Evolutionary conservation across 2,797 vertebrate genomes (phyloP).

Genomic region (Neomorphus geoffroyi): DNA sequence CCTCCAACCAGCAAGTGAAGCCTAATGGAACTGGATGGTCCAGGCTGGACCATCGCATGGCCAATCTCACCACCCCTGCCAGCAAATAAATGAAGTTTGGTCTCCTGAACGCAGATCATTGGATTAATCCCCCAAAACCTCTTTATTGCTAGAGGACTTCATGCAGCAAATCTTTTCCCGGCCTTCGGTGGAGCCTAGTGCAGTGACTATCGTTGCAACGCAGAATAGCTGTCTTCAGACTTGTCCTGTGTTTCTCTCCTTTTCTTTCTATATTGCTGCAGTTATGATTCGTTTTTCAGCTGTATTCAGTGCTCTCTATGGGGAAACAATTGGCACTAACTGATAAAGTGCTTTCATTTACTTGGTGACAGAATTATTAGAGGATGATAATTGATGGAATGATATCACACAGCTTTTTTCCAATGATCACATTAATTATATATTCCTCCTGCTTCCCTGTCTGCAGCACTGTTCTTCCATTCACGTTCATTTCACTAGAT

Average conservation of each 20-base stretch:
- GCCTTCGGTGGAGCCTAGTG: not conserved
- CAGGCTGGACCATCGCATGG: not conserved
- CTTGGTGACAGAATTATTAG: slow-evolving; percentile 54
- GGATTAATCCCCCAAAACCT: not conserved
- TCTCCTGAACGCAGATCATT: not conserved
- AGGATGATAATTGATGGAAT: slow-evolving; percentile 44
- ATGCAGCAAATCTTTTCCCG: not conserved
- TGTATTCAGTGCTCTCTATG: not conserved
- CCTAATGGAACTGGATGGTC: not conserved
- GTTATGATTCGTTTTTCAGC: not conserved
- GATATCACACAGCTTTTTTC: slow-evolving; percentile 20
- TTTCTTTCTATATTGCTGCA: not conserved
- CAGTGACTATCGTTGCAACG: fast-evolving
- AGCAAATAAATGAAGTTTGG: not conserved
- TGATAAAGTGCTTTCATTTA: slow-evolving; percentile 60
- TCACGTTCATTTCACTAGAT: slow-evolving; percentile 19
- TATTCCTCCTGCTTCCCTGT: slow-evolving; percentile 22
- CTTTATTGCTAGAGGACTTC: not conserved
- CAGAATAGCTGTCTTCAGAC: not conserved
- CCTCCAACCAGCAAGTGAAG: not conserved
- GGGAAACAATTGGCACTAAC: slow-evolving; percentile 35
- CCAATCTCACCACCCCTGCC: not conserved
- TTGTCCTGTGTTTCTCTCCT: not conserved
- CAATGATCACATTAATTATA: slow-evolving; percentile 52
- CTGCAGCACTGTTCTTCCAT: not conserved